A percentile compares a stretch with the other conserved stretches of the same genome.
Conservation (phyloP, 2,888 invertebrate species). For the Patella caerulea region DNA sequence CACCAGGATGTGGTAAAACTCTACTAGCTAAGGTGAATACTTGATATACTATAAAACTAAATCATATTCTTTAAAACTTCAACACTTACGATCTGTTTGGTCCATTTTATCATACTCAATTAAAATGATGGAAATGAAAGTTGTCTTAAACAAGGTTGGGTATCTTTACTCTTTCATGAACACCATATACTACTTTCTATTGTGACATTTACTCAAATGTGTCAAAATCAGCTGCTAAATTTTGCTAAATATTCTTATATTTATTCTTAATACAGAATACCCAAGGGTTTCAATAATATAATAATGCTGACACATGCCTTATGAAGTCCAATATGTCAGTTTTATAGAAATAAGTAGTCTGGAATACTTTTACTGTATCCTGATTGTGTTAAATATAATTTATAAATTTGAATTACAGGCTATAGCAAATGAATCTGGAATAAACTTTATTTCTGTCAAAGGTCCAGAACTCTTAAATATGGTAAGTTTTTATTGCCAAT, state of each 20-base stretch:
- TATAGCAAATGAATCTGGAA: conserved; percentile 97
- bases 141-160: background rate
- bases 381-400: conserved; percentile 28
- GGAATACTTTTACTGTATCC: no score
- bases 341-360: no score
- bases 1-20: conserved; percentile 92
- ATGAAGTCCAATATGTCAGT: no score
- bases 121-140: background rate
- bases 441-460: conserved; percentile 98
- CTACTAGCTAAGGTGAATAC: conserved; percentile 84
- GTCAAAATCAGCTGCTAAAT: no score
- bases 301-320: no score
- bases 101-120: no score
- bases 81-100: background rate
- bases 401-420: conserved; percentile 74
- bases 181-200: no score
- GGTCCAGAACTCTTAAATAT: conserved; percentile 98
- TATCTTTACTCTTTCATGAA: no score
- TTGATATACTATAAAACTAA: background rate
- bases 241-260: no score
- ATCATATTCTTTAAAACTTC: background rate
- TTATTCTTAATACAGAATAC: no score
- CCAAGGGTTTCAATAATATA: no score
- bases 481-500: conserved; percentile 75
- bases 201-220: no score